These are phyloP conservation scores for Octomys mimax DNA, from an alignment of 2,797 vertebrate genomes.

Conservation along the genomic window DNA sequence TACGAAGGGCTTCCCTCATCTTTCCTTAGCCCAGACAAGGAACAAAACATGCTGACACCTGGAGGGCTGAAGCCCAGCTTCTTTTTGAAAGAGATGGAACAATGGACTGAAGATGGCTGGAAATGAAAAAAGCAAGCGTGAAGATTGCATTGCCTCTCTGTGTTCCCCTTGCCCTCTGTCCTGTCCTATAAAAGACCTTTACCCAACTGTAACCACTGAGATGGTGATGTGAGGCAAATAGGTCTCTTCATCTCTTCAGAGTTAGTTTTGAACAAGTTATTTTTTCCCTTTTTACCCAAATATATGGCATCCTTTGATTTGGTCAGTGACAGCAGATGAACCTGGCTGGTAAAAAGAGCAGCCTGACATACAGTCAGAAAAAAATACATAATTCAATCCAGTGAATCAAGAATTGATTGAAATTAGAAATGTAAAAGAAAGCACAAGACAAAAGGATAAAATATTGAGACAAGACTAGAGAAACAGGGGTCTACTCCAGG, in stretches of 20 bases:
- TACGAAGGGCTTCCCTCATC: neutral
- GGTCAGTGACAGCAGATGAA: neutral
- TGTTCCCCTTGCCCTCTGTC: neutral
- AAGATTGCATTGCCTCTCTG: neutral
- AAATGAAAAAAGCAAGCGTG: neutral
- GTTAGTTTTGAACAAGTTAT: neutral
- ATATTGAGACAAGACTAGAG: neutral
- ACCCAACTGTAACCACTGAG: neutral
- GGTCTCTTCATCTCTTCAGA: neutral
- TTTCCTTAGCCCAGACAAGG: neutral
- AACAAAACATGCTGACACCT: neutral
- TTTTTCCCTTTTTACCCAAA: neutral
- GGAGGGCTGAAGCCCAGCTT: neutral
- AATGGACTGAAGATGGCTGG: neutral
- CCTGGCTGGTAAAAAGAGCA: neutral
- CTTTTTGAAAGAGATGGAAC: neutral
- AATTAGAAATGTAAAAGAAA: neutral
- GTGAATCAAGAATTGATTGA: neutral
- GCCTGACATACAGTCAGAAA: neutral
- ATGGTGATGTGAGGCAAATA: neutral
- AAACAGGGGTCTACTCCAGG: neutral
- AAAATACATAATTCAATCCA: neutral
- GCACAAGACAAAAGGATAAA: neutral
- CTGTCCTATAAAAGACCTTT: neutral
- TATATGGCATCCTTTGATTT: neutral